Conservation (phyloP, 2,888 invertebrate species). For the Catocala sponsa region DNA sequence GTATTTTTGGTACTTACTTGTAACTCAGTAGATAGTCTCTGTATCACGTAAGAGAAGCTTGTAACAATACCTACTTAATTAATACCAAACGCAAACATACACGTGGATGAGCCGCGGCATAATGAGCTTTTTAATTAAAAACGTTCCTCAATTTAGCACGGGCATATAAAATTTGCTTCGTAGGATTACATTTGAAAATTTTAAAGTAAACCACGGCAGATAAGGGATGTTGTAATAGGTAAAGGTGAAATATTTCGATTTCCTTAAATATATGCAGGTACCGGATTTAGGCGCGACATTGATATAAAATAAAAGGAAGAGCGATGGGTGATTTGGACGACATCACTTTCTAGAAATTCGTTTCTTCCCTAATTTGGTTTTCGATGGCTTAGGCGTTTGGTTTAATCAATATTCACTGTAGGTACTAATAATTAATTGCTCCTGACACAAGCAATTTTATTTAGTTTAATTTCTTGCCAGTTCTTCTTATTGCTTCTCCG, state of each 20-base stretch:
- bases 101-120: conserved; percentile 39
- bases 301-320: conserved; percentile 49
- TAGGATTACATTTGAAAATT: conserved; percentile 45
- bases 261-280: conserved; percentile 57
- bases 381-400: background rate
- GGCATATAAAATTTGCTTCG: conserved; percentile 25
- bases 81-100: conserved; percentile 43
- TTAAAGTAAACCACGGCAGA: conserved; percentile 45
- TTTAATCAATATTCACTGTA: no score
- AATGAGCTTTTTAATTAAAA: conserved; percentile 52
- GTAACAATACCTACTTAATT: conserved; percentile 39
- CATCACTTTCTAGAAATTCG: background rate
- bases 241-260: conserved; percentile 66
- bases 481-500: no score
- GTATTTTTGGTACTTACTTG: background rate
- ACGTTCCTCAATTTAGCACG: conserved; percentile 34
- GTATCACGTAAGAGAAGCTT: conserved; percentile 25
- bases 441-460: no score
- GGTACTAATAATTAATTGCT: no score
- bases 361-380: no score
- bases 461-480: no score
- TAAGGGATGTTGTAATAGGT: conserved; percentile 41
- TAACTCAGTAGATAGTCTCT: background rate
- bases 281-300: conserved; percentile 37
- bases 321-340: conserved; percentile 3